Base-by-base conservation (phyloP, 2,888 invertebrate species). In the Ypsolopha scabrella region DNA sequence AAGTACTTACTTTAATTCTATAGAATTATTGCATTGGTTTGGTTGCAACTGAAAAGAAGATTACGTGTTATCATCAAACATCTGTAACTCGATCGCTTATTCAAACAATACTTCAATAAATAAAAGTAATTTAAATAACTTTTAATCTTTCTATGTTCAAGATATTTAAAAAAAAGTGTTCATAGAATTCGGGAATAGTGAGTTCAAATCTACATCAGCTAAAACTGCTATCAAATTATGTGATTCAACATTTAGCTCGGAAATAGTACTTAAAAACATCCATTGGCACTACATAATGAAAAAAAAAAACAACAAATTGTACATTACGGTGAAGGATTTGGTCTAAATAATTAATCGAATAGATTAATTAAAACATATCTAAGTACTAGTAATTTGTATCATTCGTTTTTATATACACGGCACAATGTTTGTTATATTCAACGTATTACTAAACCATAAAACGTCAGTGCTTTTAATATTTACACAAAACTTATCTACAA, bases 311-410 rank as follows among this genome's bases (percentile, higher is more conserved):
- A 4, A 64, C 64, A 71, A 69, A 66, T 83, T 85, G 85, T 85
- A 85, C 83, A 81, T 85, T 71, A 72, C 65, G 80, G 80, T 82
- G 69, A 76, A 71, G 65, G 71, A 73, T 83, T 83, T 82, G 81
- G 82, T 81, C 77, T 76, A 59, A 64, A 65, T 50, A 50, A 50
- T 46, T 34, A 38, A 38, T 53, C 36, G 41, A 46, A 11, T 13
- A n/a, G 13, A 41, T 41, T 11, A 41, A 45, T 11, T 10, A 46
- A 24, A 43, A 43, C 46, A 46, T 33, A 48, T 24, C 51, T 51
- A 39, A 50, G 33, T 51, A 48, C 37, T 51, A 53, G 52, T 53
- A 54, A 56, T 79, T 78, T 77, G 74, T 76, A 75, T 76, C 67
- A 70, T 64, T 73, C 62, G 63, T 56, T 24, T 54, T 52, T 83